phyloP scores from a whole-genome alignment of 1,140 invertebrate species.

The Patella vulgata region DNA sequence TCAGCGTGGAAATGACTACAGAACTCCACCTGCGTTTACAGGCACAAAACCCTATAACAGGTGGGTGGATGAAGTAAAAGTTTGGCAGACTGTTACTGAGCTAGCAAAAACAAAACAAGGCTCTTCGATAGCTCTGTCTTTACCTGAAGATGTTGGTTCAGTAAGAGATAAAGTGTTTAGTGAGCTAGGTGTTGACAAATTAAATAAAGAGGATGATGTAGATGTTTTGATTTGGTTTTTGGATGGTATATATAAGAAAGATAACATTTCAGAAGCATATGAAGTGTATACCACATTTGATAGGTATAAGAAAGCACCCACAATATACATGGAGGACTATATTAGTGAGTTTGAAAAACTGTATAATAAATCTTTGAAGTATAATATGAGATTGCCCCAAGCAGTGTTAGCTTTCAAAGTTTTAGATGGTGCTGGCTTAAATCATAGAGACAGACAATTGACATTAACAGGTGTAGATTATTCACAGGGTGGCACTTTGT shows the following conservation, averaged over 20 bases:
- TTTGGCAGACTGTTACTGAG: background rate
- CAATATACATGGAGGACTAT: background rate
- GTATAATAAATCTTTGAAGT: background rate
- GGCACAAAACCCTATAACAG: background rate
- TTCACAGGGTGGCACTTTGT: background rate
- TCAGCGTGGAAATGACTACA: no score
- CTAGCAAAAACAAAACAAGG: background rate
- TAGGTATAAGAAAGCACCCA: background rate
- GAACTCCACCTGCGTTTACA: no score
- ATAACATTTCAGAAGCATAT: no score
- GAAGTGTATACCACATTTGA: background rate
- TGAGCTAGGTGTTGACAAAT: background rate
- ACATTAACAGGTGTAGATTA: background rate
- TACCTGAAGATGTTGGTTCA: background rate
- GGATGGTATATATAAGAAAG: background rate
- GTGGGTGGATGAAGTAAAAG: constrained; percentile 8
- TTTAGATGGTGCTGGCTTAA: background rate
- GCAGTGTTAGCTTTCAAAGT: constrained; percentile 2
- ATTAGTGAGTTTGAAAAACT: background rate
- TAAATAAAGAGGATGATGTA: background rate
- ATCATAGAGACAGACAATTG: constrained; percentile 1
- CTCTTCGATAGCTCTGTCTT: constrained; percentile 1
- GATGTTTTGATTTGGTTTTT: background rate
- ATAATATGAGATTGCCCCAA: background rate
- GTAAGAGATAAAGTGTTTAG: background rate